Conservation (phyloP, 2,113 vertebrate genomes). For the Nestor notabilis region DNA sequence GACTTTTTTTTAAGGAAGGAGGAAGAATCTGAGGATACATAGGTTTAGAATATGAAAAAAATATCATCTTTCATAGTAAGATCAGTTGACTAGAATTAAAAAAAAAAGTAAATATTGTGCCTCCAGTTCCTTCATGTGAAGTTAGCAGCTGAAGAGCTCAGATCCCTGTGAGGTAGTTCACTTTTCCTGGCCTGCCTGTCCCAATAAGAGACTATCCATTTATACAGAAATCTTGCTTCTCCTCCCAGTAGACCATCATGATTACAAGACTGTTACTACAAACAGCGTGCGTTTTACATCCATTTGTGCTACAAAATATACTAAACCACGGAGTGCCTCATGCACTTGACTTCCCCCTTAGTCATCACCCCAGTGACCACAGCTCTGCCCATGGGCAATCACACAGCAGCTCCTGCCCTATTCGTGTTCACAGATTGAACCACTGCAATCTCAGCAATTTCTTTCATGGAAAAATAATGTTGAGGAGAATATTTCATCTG, state of each 20-base stretch:
- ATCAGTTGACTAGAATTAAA: neutral
- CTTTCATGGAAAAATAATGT: slow-evolving; percentile 22
- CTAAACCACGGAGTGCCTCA: neutral
- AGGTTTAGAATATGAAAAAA: neutral
- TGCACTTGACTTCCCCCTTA: neutral
- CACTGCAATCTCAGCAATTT: neutral
- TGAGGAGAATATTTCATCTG: slow-evolving; percentile 36
- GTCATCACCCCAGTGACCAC: neutral
- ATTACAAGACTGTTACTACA: neutral
- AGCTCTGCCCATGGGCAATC: neutral
- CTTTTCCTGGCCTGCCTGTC: neutral
- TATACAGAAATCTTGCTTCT: neutral
- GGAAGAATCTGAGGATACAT: neutral
- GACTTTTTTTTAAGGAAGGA: neutral
- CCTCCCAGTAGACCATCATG: neutral
- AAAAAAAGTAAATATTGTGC: neutral
- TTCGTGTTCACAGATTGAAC: neutral
- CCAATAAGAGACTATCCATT: neutral
- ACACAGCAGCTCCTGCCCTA: neutral
- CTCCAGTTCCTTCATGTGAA: neutral
- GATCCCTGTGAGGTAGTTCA: neutral
- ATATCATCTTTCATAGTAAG: neutral
- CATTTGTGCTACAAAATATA: neutral
- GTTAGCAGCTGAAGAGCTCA: neutral
- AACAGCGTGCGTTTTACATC: neutral